Conservation (phyloP, 2,113 vertebrate genomes). For the Gavialis gangeticus region DNA sequence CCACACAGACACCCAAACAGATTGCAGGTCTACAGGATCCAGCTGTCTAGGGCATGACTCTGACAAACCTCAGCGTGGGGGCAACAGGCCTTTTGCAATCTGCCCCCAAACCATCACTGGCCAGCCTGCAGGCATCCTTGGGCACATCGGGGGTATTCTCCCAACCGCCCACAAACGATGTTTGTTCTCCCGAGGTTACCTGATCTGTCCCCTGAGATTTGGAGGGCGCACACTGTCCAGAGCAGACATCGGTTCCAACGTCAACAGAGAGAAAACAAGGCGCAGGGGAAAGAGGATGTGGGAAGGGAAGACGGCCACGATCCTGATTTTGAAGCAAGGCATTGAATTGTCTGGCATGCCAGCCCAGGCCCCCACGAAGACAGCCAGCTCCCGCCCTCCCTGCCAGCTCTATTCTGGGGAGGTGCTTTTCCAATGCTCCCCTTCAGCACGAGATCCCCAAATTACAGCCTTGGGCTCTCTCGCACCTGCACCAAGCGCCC, state of each 20-base stretch:
- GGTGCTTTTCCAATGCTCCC: not conserved
- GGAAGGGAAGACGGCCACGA: too few relatives aligned
- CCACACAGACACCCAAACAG: not conserved
- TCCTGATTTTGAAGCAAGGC: not conserved
- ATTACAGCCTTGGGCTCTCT: not conserved
- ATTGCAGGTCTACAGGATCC: not conserved
- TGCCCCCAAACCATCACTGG: too few relatives aligned
- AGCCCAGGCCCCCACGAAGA: not conserved
- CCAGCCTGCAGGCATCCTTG: too few relatives aligned
- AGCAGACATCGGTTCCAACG: not conserved
- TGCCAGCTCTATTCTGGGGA: not conserved
- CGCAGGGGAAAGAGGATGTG: not conserved
- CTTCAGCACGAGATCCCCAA: not conserved
- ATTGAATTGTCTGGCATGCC: too few relatives aligned
- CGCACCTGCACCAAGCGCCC: not conserved
- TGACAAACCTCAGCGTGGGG: not conserved
- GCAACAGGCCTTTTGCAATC: too few relatives aligned
- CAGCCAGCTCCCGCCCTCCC: not conserved
- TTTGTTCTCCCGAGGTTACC: too few relatives aligned
- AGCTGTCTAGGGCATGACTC: not conserved
- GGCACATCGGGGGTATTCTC: too few relatives aligned
- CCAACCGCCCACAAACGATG: too few relatives aligned
- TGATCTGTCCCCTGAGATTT: too few relatives aligned
- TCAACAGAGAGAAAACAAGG: not conserved
- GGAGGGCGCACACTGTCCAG: too few relatives aligned